Percentiles rank a stretch among this genome's conserved stretches.
Conservation (phyloP, 2,113 vertebrate genomes). For the Sphaerodactylus townsendi region DNA sequence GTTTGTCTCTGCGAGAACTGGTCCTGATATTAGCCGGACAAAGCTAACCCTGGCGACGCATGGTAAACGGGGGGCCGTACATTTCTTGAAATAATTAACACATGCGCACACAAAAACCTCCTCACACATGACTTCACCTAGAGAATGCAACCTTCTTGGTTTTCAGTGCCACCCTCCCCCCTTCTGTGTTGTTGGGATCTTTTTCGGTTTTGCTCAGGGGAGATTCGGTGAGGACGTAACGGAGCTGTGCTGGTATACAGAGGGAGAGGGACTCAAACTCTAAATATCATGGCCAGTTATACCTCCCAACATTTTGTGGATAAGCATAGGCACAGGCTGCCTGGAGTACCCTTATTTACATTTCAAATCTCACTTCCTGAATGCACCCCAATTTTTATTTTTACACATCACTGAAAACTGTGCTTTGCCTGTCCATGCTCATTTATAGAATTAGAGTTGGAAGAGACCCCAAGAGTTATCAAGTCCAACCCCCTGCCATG, state of each 20-base stretch:
- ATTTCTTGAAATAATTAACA: conserved; percentile 67
- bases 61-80: conserved; percentile 44
- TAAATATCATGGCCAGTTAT: no score
- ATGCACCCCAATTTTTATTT: no score
- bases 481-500: no score
- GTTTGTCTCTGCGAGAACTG: conserved; percentile 28
- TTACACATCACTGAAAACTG: no score
- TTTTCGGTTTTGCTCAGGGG: conserved; percentile 18
- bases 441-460: no score
- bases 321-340: no score
- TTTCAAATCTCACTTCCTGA: no score
- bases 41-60: conserved; percentile 47
- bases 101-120: conserved; percentile 33
- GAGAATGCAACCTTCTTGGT: conserved; percentile 57
- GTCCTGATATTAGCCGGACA: conserved; percentile 38
- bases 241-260: neutral
- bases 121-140: conserved; percentile 66
- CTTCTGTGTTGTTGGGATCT: conserved; percentile 44
- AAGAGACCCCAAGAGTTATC: no score
- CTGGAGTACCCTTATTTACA: no score
- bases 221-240: conserved; percentile 19
- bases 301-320: no score
- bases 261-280: no score
- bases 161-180: conserved; percentile 43
- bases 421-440: no score